Conservation (phyloP, 1,140 invertebrate species). For the Panagrolaimus sp. region DNA sequence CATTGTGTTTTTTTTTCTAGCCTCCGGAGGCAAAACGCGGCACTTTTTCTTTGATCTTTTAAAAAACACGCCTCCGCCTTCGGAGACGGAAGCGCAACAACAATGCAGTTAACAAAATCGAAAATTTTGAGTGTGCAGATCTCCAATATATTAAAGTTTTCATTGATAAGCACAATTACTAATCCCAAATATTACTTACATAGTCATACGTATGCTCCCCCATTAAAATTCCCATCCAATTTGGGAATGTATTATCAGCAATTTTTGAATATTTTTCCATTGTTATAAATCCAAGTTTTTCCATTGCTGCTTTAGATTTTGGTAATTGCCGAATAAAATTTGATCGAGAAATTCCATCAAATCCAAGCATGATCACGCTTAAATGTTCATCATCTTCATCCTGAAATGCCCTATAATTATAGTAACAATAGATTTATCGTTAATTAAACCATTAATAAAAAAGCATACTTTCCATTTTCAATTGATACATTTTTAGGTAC, state of each 20-base stretch:
- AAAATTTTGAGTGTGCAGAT: too few relatives aligned
- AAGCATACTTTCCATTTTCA: background rate
- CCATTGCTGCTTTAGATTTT: background rate
- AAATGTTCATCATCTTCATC: conserved; percentile 14
- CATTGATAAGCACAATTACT: too few relatives aligned
- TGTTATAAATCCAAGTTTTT: conserved; percentile 16
- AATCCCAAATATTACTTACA: too few relatives aligned
- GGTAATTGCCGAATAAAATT: conserved; percentile 29
- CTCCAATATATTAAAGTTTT: too few relatives aligned
- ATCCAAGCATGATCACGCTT: conserved; percentile 28
- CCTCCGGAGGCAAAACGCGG: too few relatives aligned
- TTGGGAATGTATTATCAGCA: conserved; percentile 28
- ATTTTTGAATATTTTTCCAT: conserved; percentile 30
- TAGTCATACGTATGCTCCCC: conserved; percentile 15
- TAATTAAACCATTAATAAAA: background rate
- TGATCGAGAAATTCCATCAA: conserved; percentile 28
- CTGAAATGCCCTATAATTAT: background rate
- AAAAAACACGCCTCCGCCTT: too few relatives aligned
- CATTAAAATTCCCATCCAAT: conserved; percentile 26
- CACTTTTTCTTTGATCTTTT: too few relatives aligned
- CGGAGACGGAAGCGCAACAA: too few relatives aligned
- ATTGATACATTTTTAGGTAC: background rate
- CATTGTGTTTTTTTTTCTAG: too few relatives aligned
- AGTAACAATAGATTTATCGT: background rate
- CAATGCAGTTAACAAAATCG: too few relatives aligned